A percentile compares a stretch with the other conserved stretches of the same genome.
Conservation (phyloP, 30 jellyfish, hydroid and myxozoan genomes). For the Mastigias papua region DNA sequence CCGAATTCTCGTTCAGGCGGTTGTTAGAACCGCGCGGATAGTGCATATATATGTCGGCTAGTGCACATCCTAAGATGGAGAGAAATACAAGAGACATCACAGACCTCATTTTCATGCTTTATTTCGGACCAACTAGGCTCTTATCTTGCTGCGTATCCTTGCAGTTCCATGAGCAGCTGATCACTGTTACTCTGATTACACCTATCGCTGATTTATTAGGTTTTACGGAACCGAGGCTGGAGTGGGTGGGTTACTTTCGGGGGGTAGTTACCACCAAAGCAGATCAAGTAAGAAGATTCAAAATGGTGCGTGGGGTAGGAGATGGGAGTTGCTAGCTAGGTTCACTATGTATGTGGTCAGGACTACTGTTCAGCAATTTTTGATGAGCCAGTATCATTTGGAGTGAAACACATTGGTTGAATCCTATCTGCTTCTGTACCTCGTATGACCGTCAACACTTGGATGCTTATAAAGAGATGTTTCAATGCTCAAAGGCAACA, state of each 20-base stretch:
- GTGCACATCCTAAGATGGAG: constrained; percentile 31
- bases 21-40: constrained; percentile 96
- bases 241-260: neutral
- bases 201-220: neutral
- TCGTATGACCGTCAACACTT: no score
- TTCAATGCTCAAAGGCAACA: no score
- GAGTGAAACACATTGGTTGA: neutral
- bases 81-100: constrained; percentile 1
- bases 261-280: neutral
- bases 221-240: constrained; percentile 4
- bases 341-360: neutral
- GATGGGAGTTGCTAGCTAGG: neutral
- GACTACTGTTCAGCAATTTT: neutral
- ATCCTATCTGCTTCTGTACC: no score
- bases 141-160: neutral
- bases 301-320: neutral
- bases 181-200: neutral
- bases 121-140: neutral
- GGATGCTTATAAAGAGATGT: no score
- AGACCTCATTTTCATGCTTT: constrained; percentile 5
- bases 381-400: neutral
- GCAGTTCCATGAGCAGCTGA: neutral
- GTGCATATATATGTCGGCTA: constrained; percentile 87
- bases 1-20: constrained; percentile 92
- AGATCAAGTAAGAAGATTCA: neutral